Evolutionary conservation across 2,888 invertebrate genomes (phyloP).

Genomic region (Gastrophysa polygoni): DNA sequence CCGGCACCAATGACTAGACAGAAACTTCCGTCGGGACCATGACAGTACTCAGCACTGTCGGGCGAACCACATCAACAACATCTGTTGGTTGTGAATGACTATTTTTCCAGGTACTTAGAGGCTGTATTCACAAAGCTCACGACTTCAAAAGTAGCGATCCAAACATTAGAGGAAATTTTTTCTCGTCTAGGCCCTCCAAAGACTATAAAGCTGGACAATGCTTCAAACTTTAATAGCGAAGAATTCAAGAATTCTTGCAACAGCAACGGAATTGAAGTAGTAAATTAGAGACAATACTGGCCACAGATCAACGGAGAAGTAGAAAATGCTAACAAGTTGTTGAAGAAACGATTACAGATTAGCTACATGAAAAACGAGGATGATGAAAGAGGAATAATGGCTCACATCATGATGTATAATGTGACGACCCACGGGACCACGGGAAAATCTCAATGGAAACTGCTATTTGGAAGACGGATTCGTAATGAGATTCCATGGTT

Average conservation of each 20-base stretch:
- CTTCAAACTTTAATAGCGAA: slow-evolving; percentile 19
- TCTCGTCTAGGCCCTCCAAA: slow-evolving; percentile 13
- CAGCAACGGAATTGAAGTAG: slow-evolving; percentile 10
- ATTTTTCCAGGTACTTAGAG: slow-evolving; percentile 8
- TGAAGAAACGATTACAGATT: slow-evolving; percentile 22
- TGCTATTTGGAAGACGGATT: slow-evolving; percentile 36
- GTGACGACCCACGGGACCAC: slow-evolving; percentile 44
- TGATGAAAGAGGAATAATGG: slow-evolving; percentile 23
- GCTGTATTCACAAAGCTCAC: slow-evolving; percentile 11
- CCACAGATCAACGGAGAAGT: neutral
- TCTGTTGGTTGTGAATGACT: slow-evolving; percentile 4
- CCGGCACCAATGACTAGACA: slow-evolving; percentile 33
- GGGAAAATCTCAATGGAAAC: slow-evolving; percentile 40
- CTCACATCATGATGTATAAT: slow-evolving; percentile 33
- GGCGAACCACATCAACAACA: slow-evolving; percentile 12
- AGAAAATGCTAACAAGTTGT: slow-evolving; percentile 8
- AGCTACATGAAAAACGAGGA: slow-evolving; percentile 20
- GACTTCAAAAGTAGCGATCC: slow-evolving; percentile 1
- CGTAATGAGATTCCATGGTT: slow-evolving; percentile 39
- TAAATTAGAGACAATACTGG: slow-evolving; percentile 13
- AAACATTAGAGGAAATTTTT: slow-evolving; percentile 2
- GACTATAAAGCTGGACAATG: slow-evolving; percentile 17
- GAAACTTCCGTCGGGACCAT: slow-evolving; percentile 29
- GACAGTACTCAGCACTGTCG: slow-evolving; percentile 34
- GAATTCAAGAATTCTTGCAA: slow-evolving; percentile 18